These are phyloP conservation scores for Pachliopta kotzebuea DNA, from an alignment of 2,888 invertebrate genomes.

Conservation along the genomic window DNA sequence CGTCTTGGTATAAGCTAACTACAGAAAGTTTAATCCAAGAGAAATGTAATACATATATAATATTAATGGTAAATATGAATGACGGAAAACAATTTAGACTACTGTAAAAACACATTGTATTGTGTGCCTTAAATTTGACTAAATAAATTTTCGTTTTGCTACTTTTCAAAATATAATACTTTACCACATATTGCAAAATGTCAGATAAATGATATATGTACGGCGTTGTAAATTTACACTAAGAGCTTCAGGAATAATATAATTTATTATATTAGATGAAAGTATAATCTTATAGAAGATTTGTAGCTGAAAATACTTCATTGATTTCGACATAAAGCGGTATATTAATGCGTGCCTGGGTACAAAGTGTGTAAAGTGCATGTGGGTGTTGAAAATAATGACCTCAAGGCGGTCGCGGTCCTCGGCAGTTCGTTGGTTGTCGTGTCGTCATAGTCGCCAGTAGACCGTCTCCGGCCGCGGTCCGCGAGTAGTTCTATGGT, in stretches of 20 bases:
- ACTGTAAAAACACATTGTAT: not conserved
- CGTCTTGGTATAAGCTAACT: not conserved
- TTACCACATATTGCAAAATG: constrained; percentile 25
- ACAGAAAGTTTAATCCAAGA: constrained; percentile 1
- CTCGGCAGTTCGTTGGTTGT: constrained; percentile 46
- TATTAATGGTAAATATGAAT: no score
- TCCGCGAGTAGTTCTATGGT: constrained; percentile 82
- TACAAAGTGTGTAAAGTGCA: not conserved
- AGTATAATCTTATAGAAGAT: constrained; percentile 8
- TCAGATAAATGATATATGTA: constrained; percentile 15
- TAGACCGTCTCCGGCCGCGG: constrained; percentile 70
- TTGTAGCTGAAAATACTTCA: constrained; percentile 10
- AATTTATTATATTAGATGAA: constrained; percentile 17
- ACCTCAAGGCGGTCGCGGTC: constrained; percentile 65
- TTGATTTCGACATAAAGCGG: constrained; percentile 4
- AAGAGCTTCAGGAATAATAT: constrained; percentile 9
- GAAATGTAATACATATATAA: not conserved
- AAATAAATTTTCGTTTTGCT: constrained; percentile 39
- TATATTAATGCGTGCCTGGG: constrained; percentile 10
- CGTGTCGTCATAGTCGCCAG: constrained; percentile 64
- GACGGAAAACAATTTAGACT: no score
- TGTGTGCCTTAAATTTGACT: not conserved
- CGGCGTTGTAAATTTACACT: constrained; percentile 16
- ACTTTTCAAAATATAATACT: not conserved
- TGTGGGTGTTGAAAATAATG: constrained; percentile 28